Evolutionary conservation across 2,113 vertebrate species (phyloP).

Genomic region (Gymnobelideus leadbeateri): DNA sequence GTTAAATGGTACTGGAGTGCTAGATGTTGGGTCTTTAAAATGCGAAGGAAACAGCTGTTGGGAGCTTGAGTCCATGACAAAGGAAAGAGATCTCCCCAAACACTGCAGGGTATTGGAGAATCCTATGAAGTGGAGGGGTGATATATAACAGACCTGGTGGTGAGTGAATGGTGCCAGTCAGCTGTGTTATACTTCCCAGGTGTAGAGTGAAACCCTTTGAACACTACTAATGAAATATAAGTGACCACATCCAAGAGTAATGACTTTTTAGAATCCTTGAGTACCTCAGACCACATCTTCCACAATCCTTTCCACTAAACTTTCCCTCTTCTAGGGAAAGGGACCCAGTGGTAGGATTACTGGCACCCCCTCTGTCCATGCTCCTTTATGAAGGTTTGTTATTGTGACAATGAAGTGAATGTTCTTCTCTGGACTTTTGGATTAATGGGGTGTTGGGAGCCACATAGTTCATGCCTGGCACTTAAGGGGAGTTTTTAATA

Average conservation of each 20-base stretch:
- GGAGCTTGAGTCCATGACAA: not conserved
- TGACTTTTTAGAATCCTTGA: not conserved
- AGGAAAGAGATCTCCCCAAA: not conserved
- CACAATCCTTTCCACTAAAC: not conserved
- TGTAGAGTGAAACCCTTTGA: not conserved
- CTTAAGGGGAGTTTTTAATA: conserved; percentile 14
- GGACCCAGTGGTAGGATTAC: too few species aligned
- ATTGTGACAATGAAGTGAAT: not conserved
- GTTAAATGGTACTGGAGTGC: not conserved
- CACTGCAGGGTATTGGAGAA: not conserved
- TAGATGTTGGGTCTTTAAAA: not conserved
- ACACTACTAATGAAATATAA: not conserved
- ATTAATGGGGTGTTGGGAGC: not conserved
- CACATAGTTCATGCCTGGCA: not conserved
- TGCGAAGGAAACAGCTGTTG: not conserved
- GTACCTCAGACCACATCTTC: not conserved
- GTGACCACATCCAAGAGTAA: not conserved
- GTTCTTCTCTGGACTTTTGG: not conserved
- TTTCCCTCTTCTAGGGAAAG: conserved; percentile 24
- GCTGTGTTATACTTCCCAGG: not conserved
- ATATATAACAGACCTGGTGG: too few species aligned
- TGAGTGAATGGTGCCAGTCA: not conserved
- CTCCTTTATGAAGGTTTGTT: not conserved
- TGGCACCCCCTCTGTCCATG: not conserved
- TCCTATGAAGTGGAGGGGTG: not conserved